A percentile compares a stretch with the other conserved stretches of the same genome.
Conservation (phyloP, 2,797 vertebrate genomes). For the Sebastes itinus region DNA sequence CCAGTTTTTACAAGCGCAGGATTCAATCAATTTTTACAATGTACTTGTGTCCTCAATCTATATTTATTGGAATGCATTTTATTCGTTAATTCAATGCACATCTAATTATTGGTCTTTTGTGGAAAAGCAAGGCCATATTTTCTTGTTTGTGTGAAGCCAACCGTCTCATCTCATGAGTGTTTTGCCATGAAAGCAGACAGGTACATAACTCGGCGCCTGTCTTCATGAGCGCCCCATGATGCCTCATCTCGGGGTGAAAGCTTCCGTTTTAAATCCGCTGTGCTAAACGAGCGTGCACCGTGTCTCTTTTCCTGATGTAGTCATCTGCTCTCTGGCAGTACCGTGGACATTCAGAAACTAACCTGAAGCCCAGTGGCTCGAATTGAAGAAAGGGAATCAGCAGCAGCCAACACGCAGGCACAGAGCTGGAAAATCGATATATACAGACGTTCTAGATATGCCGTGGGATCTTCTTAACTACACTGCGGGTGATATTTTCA, state of each 20-base stretch:
- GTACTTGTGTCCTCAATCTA: neutral
- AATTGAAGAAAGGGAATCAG: constrained; percentile 38
- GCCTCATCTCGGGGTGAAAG: constrained; percentile 36
- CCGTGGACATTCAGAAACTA: constrained; percentile 28
- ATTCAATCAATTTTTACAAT: too few relatives aligned
- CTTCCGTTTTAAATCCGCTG: constrained; percentile 5
- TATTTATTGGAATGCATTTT: neutral
- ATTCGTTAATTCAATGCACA: neutral
- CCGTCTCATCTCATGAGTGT: constrained; percentile 25
- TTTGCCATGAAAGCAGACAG: constrained; percentile 37
- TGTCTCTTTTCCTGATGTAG: constrained; percentile 36
- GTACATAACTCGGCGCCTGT: constrained; percentile 24
- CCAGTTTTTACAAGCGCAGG: neutral
- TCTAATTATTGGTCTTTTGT: neutral
- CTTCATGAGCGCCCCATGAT: constrained; percentile 15
- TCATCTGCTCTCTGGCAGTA: constrained; percentile 46
- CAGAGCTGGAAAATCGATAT: constrained; percentile 62
- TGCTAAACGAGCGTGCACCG: constrained; percentile 39
- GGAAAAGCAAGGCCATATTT: neutral
- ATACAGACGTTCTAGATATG: constrained; percentile 32
- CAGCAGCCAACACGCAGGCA: constrained; percentile 11
- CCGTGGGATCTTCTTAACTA: constrained; percentile 34
- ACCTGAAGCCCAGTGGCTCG: constrained; percentile 44
- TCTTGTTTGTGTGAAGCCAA: neutral
- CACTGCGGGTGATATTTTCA: constrained; percentile 50